phyloP scores from a whole-genome alignment of 2,113 vertebrate species.

The Dendropsophus ebraccatus region DNA sequence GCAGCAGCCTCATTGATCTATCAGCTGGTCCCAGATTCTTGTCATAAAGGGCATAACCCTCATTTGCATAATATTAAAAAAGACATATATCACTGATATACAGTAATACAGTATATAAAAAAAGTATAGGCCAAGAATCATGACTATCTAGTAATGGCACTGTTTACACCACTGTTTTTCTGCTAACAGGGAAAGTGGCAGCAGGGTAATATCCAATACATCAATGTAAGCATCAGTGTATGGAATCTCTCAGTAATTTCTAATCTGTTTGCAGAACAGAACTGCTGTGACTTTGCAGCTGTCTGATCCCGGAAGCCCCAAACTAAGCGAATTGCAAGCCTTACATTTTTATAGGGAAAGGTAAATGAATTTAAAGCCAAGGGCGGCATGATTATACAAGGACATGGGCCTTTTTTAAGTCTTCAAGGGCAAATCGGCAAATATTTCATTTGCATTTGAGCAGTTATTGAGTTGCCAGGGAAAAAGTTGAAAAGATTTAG shows the following conservation, averaged over 20 bases:
- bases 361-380: constrained; percentile 52
- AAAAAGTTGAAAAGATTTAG: constrained; percentile 55
- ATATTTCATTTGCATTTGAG: constrained; percentile 57
- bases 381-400: constrained; percentile 40
- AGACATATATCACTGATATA: too few relatives aligned
- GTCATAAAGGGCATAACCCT: too few relatives aligned
- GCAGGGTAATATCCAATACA: not conserved
- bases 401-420: constrained; percentile 32
- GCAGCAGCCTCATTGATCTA: too few relatives aligned
- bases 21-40: too few relatives aligned
- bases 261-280: not conserved
- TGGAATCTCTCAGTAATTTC: not conserved
- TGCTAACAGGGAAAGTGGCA: too few relatives aligned
- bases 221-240: not conserved
- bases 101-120: too few relatives aligned
- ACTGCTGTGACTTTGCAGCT: not conserved
- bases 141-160: too few relatives aligned
- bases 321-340: constrained; percentile 42
- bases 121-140: too few relatives aligned
- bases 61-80: too few relatives aligned
- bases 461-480: constrained; percentile 37
- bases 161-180: too few relatives aligned
- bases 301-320: constrained; percentile 21
- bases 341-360: constrained; percentile 48
- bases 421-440: constrained; percentile 48